Conservation (phyloP, 2,797 vertebrate species). For the Sphaeramia orbicularis region DNA sequence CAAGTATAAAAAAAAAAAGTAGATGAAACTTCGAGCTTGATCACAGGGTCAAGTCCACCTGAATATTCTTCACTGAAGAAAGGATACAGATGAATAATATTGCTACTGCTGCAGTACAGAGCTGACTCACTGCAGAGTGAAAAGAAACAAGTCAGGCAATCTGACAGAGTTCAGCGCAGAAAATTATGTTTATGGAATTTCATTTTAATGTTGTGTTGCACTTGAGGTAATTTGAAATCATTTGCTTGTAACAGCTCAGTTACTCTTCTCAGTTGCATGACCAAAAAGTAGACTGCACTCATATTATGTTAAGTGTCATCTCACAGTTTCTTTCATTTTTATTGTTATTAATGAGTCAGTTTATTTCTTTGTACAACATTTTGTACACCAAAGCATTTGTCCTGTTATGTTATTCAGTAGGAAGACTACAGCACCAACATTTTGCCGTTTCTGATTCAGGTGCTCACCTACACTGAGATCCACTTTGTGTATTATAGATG, state of each 20-base stretch:
- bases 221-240: constrained; percentile 37
- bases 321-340: constrained; percentile 7
- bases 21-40: constrained; percentile 26
- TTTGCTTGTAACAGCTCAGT: constrained; percentile 32
- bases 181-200: constrained; percentile 28
- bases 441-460: constrained; percentile 5
- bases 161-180: constrained; percentile 44
- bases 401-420: constrained; percentile 12
- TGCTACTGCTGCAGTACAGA: constrained; percentile 48
- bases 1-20: constrained; percentile 8
- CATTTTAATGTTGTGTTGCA: constrained; percentile 30
- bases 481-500: constrained; percentile 6
- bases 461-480: neutral
- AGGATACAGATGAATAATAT: constrained; percentile 47
- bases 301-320: constrained; percentile 33
- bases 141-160: constrained; percentile 40
- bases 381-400: constrained; percentile 9
- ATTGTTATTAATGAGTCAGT: constrained; percentile 18
- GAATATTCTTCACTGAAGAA: constrained; percentile 38
- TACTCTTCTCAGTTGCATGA: constrained; percentile 29
- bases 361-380: constrained; percentile 21
- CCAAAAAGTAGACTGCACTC: constrained; percentile 33
- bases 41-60: constrained; percentile 39
- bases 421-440: neutral
- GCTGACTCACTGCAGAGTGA: constrained; percentile 66